Base-by-base conservation (phyloP, 2,888 invertebrate species). In the Lycocerus yunnanus region DNA sequence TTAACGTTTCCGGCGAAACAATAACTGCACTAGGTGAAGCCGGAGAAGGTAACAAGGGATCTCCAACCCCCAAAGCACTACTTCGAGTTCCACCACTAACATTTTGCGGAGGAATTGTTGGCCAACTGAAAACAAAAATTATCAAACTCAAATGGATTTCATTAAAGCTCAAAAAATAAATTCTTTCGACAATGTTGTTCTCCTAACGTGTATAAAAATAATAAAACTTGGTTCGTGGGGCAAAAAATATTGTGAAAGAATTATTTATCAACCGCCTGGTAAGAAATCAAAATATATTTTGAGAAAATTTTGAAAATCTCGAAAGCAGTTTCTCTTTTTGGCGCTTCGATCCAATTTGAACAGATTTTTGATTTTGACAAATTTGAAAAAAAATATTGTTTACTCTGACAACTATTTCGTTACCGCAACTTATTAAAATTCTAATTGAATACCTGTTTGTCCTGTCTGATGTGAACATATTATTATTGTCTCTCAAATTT, bases 21-120 rank as follows among this genome's bases (percentile, higher is more conserved):
- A 94, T 90, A 72, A 93, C 92, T 74, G 93, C 93, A 74, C 91
- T 91, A 66, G 93, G 91, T 16, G 93, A 92, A 21, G 93, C 93
- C 58, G 94, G 94, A 75, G 93, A 93, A 72, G 94, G 93, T 80
- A 93, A 85, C n/a, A 92, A 91, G 60, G 90, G 89, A 88, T 90
- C 82, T 81, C 90, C 88, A 78, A 91, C 81, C 83, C 88, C 83
- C 83, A 87, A 79, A 84, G 87, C 81, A 82, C 89, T 89, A 79
- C 90, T 88, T 78, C 92, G 86, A 79, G 92, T 88, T 80, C 92
- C 90, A 72, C 93, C 90, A 82, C 92, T 91, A 88, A 90, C 88
- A 85, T 91, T 91, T 86, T 91, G 91, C 8, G 90, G 87, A 21
- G 91, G 91, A 79, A 91, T 91, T 20, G 90, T 90, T 81, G 90